Conservation (phyloP, 1,140 invertebrate genomes). For the Nephila pilipes region DNA sequence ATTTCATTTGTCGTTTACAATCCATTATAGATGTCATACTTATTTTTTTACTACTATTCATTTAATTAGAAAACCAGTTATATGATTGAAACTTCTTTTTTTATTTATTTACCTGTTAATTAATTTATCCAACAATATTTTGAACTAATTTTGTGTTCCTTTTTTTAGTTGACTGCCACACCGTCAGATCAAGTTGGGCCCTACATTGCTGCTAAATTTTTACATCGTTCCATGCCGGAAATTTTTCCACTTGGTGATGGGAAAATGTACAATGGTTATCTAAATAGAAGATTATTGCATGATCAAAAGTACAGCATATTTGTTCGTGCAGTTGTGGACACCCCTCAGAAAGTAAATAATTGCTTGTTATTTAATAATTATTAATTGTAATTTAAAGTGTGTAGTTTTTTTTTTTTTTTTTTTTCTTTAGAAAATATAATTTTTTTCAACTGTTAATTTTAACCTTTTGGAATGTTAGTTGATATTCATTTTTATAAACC, state of each 20-base stretch:
- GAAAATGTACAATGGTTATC: constrained; percentile 92
- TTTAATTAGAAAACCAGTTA: too few species aligned
- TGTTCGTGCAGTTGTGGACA: constrained; percentile 96
- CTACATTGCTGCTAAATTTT: constrained; percentile 96
- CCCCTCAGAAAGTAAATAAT: constrained; percentile 89
- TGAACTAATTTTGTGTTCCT: background rate
- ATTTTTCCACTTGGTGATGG: constrained; percentile 94
- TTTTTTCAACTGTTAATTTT: too few species aligned
- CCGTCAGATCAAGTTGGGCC: constrained; percentile 84
- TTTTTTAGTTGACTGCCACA: constrained; percentile 69
- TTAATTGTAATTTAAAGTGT: background rate
- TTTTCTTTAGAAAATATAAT: too few species aligned
- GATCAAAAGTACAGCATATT: constrained; percentile 94
- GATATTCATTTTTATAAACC: too few species aligned
- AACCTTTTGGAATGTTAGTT: too few species aligned
- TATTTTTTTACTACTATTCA: too few species aligned
- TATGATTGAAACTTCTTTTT: too few species aligned
- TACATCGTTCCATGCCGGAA: constrained; percentile 94
- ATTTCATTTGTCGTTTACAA: background rate
- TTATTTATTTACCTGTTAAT: too few species aligned
- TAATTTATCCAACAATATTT: too few species aligned
- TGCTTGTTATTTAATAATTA: background rate
- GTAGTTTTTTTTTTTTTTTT: too few species aligned
- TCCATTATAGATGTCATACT: background rate
- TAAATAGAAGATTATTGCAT: constrained; percentile 91